phyloP scores from a whole-genome alignment of 2,113 vertebrate genomes.

The Leptobrachium leishanense region DNA sequence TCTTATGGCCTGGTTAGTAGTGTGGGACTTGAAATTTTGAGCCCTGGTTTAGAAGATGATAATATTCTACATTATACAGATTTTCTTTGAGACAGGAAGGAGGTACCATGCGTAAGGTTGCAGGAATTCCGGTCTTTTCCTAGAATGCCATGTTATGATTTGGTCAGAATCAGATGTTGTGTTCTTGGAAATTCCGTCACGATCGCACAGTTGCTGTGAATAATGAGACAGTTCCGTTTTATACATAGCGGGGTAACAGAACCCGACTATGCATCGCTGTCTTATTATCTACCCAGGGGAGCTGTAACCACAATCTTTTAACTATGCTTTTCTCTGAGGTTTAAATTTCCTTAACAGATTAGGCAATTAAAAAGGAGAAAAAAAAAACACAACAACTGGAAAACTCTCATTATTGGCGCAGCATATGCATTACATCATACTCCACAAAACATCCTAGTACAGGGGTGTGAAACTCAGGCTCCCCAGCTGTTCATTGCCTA shows the following conservation, averaged over 20 bases:
- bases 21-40: too few species aligned
- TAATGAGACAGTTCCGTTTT: background rate
- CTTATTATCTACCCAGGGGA: background rate
- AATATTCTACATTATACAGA: background rate
- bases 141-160: background rate
- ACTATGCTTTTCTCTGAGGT: too few species aligned
- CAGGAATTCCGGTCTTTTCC: background rate
- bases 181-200: background rate
- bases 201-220: background rate
- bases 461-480: too few species aligned
- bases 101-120: background rate
- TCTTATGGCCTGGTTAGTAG: too few species aligned
- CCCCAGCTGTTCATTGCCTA: too few species aligned
- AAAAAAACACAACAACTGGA: too few species aligned
- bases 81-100: background rate
- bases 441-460: too few species aligned
- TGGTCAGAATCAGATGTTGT: background rate
- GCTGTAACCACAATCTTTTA: background rate
- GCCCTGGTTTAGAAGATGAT: background rate
- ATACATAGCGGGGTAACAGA: background rate
- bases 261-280: background rate
- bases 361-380: too few species aligned
- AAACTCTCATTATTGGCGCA: too few species aligned
- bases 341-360: too few species aligned
- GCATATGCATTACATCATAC: too few species aligned